Base-by-base conservation (phyloP, 2,888 invertebrate genomes). In the Chironomus tentans region DNA sequence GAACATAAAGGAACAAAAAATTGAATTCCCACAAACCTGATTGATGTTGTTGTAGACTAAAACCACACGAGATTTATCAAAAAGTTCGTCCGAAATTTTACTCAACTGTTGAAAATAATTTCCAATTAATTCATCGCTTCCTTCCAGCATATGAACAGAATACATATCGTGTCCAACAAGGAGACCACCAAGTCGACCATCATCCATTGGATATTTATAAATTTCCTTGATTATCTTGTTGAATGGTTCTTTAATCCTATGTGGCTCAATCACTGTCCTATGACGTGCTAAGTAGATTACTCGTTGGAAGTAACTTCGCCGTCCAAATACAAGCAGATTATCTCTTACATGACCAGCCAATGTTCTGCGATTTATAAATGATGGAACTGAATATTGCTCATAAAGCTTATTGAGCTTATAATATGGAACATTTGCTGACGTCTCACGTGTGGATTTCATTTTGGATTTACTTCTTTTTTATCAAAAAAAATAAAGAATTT, bases 101-200 rank as follows among this genome's bases (percentile, higher is more conserved):
- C 61, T 46, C 1, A 78, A 22, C 22, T 71, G 70, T 48, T 77
- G 21, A 3, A 78, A 50, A 77, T 77, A 78, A 6, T 50, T 68
- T 1, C 77, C 77, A 47, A 78, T 62, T n/a, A 76, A 18, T 47
- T 77, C 77, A 69, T 78, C 78, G 3, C 69, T 68, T 5, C 78
- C 78, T 75, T 78, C 78, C 4, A 78, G 24, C 77, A 78, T 76
- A 38, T 77, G 77, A 0, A 78, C n/a, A 3, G 78, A 78, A 77
- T 78, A 76, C 28, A 62, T 47, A 22, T 72, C 77, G 70, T 78
- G 77, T 62, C 77, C 77, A 61, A 78, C 15, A 18, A 77, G 68
- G 1, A 78, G 18, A 7, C 75, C 75, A 28, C 70, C 70, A 3
- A 76, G 46, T 13, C 15, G 21, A 12, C 61, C 46, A 22, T 76